Base-by-base conservation (phyloP, 2,797 vertebrate species). In the Ispidina picta region DNA sequence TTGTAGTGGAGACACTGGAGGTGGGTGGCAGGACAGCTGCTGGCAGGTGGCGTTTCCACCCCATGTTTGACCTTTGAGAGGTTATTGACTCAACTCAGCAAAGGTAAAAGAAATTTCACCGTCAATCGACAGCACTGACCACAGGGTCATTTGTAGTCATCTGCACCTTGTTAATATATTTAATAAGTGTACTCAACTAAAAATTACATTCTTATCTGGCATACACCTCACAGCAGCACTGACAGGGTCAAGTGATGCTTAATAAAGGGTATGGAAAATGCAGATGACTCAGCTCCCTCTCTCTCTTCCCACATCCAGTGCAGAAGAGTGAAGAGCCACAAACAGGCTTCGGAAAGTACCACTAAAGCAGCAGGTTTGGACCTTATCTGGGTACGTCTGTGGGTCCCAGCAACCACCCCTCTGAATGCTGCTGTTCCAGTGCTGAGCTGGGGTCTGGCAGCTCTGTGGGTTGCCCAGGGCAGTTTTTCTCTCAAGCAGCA, bases 171-270 rank as follows among this genome's bases (percentile, higher is more conserved):
- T 94, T 94, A 83, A 70, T 90, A 56, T 59, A 86, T 44, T 69
- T 89, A 90, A 79, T 87, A 83, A 90, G 85, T 94, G 76, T 72
- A 94, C 92, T 96, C 94, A 94, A 96, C 95, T 96, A 93, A 94
- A 91, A 95, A 96, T 92, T 93, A 92, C 84, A 51, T 94, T 25
- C 96, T 95, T 85, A 66, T 78, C 88, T 91, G 92, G 81, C 72
- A 2, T 84, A 86, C 92, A 51, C 88, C 76, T 92, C 69, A 29
- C 72, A 39, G 89, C 58, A 25, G 92, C 79, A 58, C 93, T 94
- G 92, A 85, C 96, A 90, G 92, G 96, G 94, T 95, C 95, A 97
- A 96, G 92, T 49, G 88, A 59, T 72, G 87, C 92, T 96, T 95
- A 88, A 79, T 86, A 89, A 95, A 82, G 92, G 88, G 86, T 63